Base-by-base conservation (phyloP, 2,113 vertebrate genomes). In the Megaptera novaeangliae region DNA sequence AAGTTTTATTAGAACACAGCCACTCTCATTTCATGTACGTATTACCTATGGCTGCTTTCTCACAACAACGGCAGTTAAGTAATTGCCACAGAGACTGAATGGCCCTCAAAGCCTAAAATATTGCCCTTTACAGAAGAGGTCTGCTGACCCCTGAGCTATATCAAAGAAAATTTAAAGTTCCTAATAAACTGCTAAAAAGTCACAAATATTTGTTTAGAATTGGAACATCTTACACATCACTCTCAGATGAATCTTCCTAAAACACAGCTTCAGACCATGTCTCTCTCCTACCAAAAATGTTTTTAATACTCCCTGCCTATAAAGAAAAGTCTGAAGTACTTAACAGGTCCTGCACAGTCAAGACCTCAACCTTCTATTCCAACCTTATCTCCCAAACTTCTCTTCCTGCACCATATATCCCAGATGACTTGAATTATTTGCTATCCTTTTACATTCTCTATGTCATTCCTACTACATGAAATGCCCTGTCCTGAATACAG, bases 101-200 rank as follows among this genome's bases (percentile, higher is more conserved):
- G 66, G 44, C 39, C 12, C 36, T 80, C 44, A 74, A 75, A 87
- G 18, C 8, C 81, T 88, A 95, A 95, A 78, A 66, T 41, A 87
- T 59, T 9, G 44, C 34, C 61, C n/a, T 95, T 81, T 66, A 91
- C 4, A 88, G 15, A 75, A 90, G 75, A 88, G 8, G 23, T 88
- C 5, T 75, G 29, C 82, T 82, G 27, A 84, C n/a, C 5, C 46
- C 15, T 86, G 59, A 63, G 85, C 41, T 68, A 72, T 39, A 91
- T 63, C 20, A 77, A 92, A 88, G 66, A 69, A 82, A 82, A 92
- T 88, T 34, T 91, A 96, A 82, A 87, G 68, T 34, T 91, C 12
- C 29, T 55, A 82, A 61, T 87, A 82, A 88, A 83, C 34, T 93
- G 41, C 64, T 68, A 17, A 75, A 85, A 93, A 83, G n/a, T 88